Percentiles rank a stretch among this genome's conserved stretches.
Evolutionary conservation across 2,113 vertebrate species (phyloP).

Genomic region (Ramphastos sulfuratus): DNA sequence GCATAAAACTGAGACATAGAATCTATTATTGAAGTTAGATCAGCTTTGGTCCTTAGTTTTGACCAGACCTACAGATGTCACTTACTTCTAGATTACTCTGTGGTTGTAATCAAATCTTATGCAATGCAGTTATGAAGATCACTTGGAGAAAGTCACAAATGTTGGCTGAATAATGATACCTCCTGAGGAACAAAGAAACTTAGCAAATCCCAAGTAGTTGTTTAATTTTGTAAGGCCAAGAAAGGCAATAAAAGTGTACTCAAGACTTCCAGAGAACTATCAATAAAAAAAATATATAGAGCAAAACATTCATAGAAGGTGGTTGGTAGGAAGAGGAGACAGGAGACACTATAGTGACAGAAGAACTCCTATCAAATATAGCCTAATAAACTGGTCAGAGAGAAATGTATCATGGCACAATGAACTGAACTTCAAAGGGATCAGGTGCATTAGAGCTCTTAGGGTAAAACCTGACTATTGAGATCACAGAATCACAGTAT

Average conservation of each 20-base stretch:
- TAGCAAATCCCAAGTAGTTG: neutral
- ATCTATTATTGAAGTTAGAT: neutral
- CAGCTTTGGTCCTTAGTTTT: neutral
- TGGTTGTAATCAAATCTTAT: neutral
- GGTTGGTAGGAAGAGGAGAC: neutral
- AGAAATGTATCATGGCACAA: neutral
- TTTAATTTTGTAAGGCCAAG: neutral
- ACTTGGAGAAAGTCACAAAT: neutral
- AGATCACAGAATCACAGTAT: too few species aligned
- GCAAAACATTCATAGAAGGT: neutral
- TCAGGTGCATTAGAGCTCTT: neutral
- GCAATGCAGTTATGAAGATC: neutral
- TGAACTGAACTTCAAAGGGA: neutral
- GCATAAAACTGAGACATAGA: neutral
- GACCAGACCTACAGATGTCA: neutral
- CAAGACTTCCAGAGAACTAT: neutral
- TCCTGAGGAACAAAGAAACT: neutral
- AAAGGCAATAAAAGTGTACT: neutral
- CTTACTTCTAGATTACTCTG: neutral
- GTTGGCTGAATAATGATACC: neutral
- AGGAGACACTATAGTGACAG: neutral
- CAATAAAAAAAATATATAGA: neutral
- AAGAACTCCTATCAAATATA: neutral
- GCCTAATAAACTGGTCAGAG: neutral
- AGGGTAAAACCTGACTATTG: neutral